Evolutionary conservation across 30 jellyfish, hydroid and myxozoan species (phyloP).

Genomic region (Turritopsis dohrnii): DNA sequence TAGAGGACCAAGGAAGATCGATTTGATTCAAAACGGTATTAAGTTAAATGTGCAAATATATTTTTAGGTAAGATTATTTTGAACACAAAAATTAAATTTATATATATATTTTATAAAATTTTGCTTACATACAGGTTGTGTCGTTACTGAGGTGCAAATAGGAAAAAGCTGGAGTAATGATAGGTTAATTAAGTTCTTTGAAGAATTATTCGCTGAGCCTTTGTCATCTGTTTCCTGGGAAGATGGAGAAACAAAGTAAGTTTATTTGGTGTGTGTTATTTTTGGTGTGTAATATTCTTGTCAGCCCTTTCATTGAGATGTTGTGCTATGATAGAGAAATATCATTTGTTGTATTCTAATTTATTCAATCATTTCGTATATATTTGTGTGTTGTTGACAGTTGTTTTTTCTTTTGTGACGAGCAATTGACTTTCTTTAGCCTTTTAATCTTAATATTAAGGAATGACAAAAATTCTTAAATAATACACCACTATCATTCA

Average conservation of each 20-base stretch:
- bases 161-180: background rate
- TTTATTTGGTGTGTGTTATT: background rate
- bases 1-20: background rate
- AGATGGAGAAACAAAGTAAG: background rate
- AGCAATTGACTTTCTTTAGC: too few species aligned
- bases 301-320: too few species aligned
- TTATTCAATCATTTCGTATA: too few species aligned
- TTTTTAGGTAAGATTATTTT: background rate
- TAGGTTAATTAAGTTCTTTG: background rate
- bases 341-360: too few species aligned
- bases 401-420: too few species aligned
- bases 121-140: background rate
- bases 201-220: background rate
- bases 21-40: background rate
- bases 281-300: too few species aligned
- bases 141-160: background rate
- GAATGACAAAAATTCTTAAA: background rate
- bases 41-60: background rate
- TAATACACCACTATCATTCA: background rate
- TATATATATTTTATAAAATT: background rate
- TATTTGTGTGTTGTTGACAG: too few species aligned
- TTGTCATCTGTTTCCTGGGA: background rate
- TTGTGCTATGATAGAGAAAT: too few species aligned
- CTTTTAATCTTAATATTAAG: background rate
- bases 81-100: background rate